Base-by-base conservation (phyloP, 2,888 invertebrate species). In the Branchellion lobata region DNA sequence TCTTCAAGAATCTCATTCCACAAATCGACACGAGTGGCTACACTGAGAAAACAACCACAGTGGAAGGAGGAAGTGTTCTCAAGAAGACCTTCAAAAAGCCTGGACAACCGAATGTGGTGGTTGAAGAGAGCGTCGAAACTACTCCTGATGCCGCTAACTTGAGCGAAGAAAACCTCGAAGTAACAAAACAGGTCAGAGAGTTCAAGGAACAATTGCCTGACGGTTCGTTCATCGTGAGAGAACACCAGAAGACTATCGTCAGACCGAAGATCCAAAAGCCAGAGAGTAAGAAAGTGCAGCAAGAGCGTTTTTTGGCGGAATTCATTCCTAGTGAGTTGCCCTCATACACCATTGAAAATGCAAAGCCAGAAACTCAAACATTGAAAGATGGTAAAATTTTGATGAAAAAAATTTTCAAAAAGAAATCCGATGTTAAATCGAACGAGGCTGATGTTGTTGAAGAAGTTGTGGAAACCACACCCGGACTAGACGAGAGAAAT, bases 381-480 rank as follows among this genome's bases (percentile, higher is more conserved):
- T 5, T 33, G 65, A 29, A 33, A 1, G 76, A 76, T n/a, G 76
- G 76, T 27, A 34, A 31, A 11, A n/a, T 76, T 3, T 57, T 65
- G 5, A 18, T 76, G 31, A 76, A 31, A n/a, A 57, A 53, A 36
- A n/a, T 57, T 21, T 76, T 76, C 40, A 76, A 61, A 33, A 76
- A 76, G 31, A 24, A 40, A 3, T 14, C 53, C 1, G 76, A 61
- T 21, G 34, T 51, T 2, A 53, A 57, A 8, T 33, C 51, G 31
- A 31, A 18, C 18, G 61, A 76, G n/a, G 61, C 76, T 3, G 76
- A 76, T 57, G 65, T 57, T 0, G 65, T 76, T 5, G 76, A 76
- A 76, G 76, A 76, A 34, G 31, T 76, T 1, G 27, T 76, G 1
- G 76, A 76, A 31, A 76, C 65, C 1, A 53, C 33, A 1, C 33